Conservation (phyloP, 2,113 vertebrate genomes). For the Electrona antarctica region DNA sequence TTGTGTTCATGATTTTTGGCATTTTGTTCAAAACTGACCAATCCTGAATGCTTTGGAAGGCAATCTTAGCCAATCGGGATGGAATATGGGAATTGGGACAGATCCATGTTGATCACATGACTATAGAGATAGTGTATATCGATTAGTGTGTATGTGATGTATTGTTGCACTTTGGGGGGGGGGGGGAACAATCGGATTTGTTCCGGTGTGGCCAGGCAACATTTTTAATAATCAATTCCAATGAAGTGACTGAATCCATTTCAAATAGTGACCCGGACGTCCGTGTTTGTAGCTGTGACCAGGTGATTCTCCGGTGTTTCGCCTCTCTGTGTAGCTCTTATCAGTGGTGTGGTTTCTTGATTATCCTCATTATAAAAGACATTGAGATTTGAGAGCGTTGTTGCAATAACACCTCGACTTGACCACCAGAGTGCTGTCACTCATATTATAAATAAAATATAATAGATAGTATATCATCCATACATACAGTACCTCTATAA, state of each 20-base stretch:
- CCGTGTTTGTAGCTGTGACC: constrained; percentile 70
- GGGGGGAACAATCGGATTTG: neutral
- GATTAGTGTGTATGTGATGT: too few relatives aligned
- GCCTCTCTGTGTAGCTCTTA: constrained; percentile 70
- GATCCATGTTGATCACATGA: too few relatives aligned
- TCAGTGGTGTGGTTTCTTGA: constrained; percentile 73
- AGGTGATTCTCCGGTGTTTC: constrained; percentile 72
- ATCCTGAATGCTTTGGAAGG: too few relatives aligned
- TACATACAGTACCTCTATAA: constrained; percentile 52
- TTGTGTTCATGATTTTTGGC: too few relatives aligned
- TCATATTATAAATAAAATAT: constrained; percentile 49
- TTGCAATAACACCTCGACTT: constrained; percentile 76
- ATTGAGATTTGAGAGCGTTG: constrained; percentile 65
- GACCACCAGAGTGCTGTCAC: constrained; percentile 62
- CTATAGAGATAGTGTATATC: too few relatives aligned
- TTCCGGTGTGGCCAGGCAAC: neutral
- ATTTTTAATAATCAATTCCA: constrained; percentile 10
- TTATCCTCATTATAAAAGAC: constrained; percentile 71
- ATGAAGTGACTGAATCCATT: constrained; percentile 52
- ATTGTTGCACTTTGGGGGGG: neutral
- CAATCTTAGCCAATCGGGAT: too few relatives aligned
- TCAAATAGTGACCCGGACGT: constrained; percentile 31
- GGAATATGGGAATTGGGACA: too few relatives aligned
- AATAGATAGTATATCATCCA: constrained; percentile 22
- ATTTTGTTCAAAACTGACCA: too few relatives aligned